These are phyloP conservation scores for Corythoichthys intestinalis DNA, from an alignment of 2,113 vertebrate species.

Conservation along the genomic window DNA sequence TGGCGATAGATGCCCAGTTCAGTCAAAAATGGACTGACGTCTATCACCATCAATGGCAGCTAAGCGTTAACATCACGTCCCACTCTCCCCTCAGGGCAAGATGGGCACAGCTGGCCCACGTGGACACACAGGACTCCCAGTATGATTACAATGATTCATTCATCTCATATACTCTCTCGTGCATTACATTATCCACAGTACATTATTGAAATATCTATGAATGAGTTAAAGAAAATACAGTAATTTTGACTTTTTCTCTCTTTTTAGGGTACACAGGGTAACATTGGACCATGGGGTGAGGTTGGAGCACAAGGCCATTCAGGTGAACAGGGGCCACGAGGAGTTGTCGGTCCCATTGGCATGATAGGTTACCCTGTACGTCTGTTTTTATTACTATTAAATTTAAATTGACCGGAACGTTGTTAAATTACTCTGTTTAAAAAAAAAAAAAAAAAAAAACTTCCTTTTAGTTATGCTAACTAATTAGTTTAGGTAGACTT, in stretches of 20 bases:
- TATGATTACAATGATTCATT: constrained; percentile 32
- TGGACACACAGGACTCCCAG: constrained; percentile 63
- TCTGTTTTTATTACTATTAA: neutral
- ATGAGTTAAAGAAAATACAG: neutral
- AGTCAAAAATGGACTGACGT: no score
- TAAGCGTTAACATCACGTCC: neutral
- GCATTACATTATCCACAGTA: neutral
- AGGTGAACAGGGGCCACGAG: constrained; percentile 60
- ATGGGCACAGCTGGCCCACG: constrained; percentile 57
- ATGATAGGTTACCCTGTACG: constrained; percentile 67
- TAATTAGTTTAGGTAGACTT: no score
- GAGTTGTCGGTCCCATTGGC: constrained; percentile 56
- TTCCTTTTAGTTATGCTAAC: no score
- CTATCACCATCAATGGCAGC: no score
- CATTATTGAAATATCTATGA: neutral
- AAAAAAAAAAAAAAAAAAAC: no score
- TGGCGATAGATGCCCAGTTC: no score
- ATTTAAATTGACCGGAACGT: neutral
- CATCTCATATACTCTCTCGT: neutral
- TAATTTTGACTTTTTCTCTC: neutral
- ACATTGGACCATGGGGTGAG: constrained; percentile 69
- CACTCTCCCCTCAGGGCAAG: constrained; percentile 51
- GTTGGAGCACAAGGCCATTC: constrained; percentile 50
- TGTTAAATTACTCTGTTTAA: neutral
- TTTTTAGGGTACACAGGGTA: constrained; percentile 68